Evolutionary conservation across 2,888 invertebrate genomes (phyloP).

Genomic region (Eurytoma adleriae): DNA sequence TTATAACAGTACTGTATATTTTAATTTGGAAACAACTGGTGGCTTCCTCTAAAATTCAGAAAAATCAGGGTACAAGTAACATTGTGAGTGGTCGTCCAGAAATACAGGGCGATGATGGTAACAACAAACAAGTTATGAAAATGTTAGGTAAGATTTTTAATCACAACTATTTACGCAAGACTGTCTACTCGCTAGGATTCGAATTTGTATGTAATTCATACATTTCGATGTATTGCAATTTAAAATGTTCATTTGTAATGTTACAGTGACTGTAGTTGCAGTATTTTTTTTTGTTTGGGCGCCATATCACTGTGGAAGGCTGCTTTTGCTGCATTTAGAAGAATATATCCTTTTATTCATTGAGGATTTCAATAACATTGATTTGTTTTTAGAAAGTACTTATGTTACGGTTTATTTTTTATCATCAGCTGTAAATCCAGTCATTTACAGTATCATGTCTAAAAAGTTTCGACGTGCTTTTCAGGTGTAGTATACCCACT

Average conservation of each 20-base stretch:
- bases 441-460: conserved; percentile 22
- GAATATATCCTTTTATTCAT: too few relatives aligned
- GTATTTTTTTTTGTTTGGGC: conserved; percentile 22
- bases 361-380: too few relatives aligned
- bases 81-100: too few relatives aligned
- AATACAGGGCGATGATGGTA: not conserved
- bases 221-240: not conserved
- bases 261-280: conserved; percentile 9
- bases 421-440: conserved; percentile 13
- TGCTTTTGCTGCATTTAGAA: too few relatives aligned
- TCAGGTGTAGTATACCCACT: not conserved
- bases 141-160: conserved; percentile 12
- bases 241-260: not conserved
- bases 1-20: not conserved
- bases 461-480: conserved; percentile 25
- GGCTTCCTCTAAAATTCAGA: not conserved
- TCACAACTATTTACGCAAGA: not conserved
- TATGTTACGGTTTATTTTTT: not conserved
- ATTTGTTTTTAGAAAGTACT: too few relatives aligned
- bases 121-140: not conserved
- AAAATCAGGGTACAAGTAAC: not conserved
- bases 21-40: not conserved
- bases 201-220: too few relatives aligned
- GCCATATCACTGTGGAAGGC: conserved; percentile 11
- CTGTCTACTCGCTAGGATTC: too few relatives aligned